Conservation (phyloP, 37 sponge, comb jelly and placozoan species). For the Eunapius fragilis region DNA sequence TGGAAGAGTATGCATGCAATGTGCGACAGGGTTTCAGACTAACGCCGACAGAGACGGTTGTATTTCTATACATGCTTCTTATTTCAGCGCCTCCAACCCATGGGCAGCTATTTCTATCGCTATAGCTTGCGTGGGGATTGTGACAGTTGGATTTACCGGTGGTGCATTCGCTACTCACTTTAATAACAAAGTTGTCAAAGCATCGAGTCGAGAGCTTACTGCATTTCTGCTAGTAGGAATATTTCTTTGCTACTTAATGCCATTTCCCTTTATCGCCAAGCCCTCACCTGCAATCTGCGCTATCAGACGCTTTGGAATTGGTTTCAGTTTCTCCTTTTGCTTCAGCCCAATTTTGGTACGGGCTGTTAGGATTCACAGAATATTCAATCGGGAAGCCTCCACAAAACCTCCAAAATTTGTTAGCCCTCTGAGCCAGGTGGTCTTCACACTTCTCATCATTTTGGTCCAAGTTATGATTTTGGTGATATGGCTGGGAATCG, state of each 20-base stretch:
- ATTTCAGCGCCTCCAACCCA: background rate
- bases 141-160: background rate
- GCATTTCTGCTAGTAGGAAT: conserved; percentile 25
- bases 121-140: conserved; percentile 21
- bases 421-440: conserved; percentile 37
- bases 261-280: conserved; percentile 32
- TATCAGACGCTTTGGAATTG: conserved; percentile 9
- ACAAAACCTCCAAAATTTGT: conserved; percentile 12
- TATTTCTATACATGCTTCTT: background rate
- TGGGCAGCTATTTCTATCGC: conserved; percentile 20
- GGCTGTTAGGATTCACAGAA: conserved; percentile 38
- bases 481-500: conserved; percentile 33
- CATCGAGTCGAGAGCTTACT: conserved; percentile 60
- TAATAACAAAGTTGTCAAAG: conserved; percentile 38
- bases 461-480: conserved; percentile 11
- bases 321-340: conserved; percentile 32
- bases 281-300: conserved; percentile 28
- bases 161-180: conserved; percentile 21
- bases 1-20: conserved; percentile 31
- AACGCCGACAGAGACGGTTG: background rate
- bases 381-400: conserved; percentile 25
- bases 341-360: conserved; percentile 46
- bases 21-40: conserved; percentile 32
- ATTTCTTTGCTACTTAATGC: conserved; percentile 14
- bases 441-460: conserved; percentile 23